Conservation (phyloP, 2,888 invertebrate genomes). For the Agonopterix subpropinquella region DNA sequence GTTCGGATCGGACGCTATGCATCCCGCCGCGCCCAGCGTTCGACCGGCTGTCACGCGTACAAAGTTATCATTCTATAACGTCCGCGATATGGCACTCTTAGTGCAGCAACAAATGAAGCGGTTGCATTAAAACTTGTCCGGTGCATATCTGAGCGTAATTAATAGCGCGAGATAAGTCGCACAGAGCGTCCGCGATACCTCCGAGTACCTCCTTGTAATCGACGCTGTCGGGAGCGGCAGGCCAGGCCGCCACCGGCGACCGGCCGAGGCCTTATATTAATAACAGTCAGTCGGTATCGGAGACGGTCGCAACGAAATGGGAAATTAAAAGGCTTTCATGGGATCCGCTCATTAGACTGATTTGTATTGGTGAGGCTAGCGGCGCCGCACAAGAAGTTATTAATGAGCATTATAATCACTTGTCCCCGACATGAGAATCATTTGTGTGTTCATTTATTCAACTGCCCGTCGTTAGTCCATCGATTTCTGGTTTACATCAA, state of each 20-base stretch:
- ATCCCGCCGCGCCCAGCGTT: slow-evolving; percentile 14
- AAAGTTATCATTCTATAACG: slow-evolving; percentile 64
- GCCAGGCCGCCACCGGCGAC: slow-evolving; percentile 49
- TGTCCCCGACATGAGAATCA: slow-evolving; percentile 48
- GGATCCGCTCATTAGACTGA: slow-evolving; percentile 67
- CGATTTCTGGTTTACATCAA: slow-evolving; percentile 32
- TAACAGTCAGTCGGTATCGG: slow-evolving; percentile 66
- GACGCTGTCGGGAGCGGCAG: slow-evolving; percentile 54
- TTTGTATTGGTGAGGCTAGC: slow-evolving; percentile 55
- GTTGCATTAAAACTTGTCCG: slow-evolving; percentile 74
- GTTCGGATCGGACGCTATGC: slow-evolving; percentile 14
- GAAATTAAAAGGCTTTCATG: slow-evolving; percentile 74
- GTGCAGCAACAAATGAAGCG: slow-evolving; percentile 68
- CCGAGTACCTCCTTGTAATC: slow-evolving; percentile 38
- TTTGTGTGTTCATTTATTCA: slow-evolving; percentile 51
- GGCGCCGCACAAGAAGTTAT: slow-evolving; percentile 64
- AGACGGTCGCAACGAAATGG: slow-evolving; percentile 64
- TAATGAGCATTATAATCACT: slow-evolving; percentile 60
- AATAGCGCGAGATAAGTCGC: slow-evolving; percentile 69
- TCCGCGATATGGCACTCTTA: slow-evolving; percentile 63
- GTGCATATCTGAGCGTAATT: slow-evolving; percentile 69
- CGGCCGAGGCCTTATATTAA: slow-evolving; percentile 58
- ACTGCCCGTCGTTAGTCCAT: slow-evolving; percentile 29
- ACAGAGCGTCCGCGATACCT: slow-evolving; percentile 53
- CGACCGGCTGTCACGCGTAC: slow-evolving; percentile 41